Conservation (phyloP, 37 sponge, comb jelly and placozoan genomes). For the Halichondria panicea region DNA sequence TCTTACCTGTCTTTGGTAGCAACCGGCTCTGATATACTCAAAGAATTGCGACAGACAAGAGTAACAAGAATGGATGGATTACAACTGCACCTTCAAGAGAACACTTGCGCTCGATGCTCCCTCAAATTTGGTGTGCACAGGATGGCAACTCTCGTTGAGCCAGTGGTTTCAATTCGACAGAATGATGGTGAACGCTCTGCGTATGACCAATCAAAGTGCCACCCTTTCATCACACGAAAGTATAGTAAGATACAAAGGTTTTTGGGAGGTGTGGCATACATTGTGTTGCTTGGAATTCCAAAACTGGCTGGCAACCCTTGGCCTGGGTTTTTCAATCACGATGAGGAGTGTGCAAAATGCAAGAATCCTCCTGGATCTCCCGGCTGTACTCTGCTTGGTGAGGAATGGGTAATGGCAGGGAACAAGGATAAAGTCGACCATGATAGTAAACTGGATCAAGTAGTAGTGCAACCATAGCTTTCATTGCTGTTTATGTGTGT, state of each 20-base stretch:
- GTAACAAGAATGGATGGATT: too few relatives aligned
- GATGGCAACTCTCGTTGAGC: not conserved
- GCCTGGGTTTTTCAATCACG: conserved; percentile 16
- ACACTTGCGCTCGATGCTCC: too few relatives aligned
- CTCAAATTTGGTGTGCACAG: too few relatives aligned
- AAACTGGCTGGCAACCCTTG: not conserved
- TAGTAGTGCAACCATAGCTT: not conserved
- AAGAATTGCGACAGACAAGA: not conserved
- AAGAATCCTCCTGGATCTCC: conserved; percentile 7
- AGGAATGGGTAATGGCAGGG: not conserved
- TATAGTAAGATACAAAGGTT: conserved; percentile 1
- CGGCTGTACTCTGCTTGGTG: conserved; percentile 16
- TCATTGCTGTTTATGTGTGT: not conserved
- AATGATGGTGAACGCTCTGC: not conserved
- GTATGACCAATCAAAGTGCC: conserved; percentile 30
- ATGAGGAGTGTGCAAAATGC: conserved; percentile 26
- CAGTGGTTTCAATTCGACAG: not conserved
- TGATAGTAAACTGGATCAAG: not conserved
- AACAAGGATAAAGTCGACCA: too few relatives aligned
- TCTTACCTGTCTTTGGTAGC: not conserved
- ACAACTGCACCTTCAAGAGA: too few relatives aligned
- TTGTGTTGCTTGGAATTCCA: conserved; percentile 19
- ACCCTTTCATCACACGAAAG: conserved; percentile 28
- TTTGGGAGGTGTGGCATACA: conserved; percentile 20
- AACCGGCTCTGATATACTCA: not conserved